These are phyloP conservation scores for Cryptus viduatorius DNA, from an alignment of 2,888 invertebrate genomes.

Conservation along the genomic window DNA sequence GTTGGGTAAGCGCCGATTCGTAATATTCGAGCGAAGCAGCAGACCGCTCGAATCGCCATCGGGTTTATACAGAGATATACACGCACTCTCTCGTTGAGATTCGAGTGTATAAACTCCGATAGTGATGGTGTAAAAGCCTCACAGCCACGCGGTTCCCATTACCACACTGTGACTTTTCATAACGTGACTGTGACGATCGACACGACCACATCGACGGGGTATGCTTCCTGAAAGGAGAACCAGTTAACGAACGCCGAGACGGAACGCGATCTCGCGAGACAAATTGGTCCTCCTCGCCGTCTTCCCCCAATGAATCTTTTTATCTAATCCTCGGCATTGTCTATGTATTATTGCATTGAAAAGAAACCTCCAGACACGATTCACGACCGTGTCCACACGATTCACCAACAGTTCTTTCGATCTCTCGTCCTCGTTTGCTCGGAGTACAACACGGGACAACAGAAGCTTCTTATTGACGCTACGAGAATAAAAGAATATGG, in stretches of 20 bases:
- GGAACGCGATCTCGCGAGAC: constrained; percentile 34
- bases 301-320: constrained; percentile 22
- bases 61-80: constrained; percentile 16
- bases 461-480: not conserved
- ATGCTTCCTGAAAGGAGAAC: constrained; percentile 71
- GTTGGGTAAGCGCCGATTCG: constrained; percentile 73
- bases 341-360: constrained; percentile 6
- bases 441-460: not conserved
- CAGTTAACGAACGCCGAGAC: constrained; percentile 45
- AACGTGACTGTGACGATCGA: constrained; percentile 9
- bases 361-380: constrained; percentile 34
- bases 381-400: constrained; percentile 39
- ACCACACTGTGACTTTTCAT: constrained; percentile 49
- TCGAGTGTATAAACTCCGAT: not conserved
- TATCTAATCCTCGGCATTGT: constrained; percentile 11
- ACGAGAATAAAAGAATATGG: not conserved
- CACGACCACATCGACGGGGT: constrained; percentile 63
- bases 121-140: not conserved
- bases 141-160: constrained; percentile 23
- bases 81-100: constrained; percentile 32
- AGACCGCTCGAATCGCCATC: constrained; percentile 19
- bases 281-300: constrained; percentile 33
- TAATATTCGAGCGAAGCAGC: constrained; percentile 64
- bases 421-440: not conserved
- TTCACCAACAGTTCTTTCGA: not conserved